Percentiles rank a stretch among this genome's conserved stretches.
These are phyloP conservation scores for Microctenopoma stevenorrisi DNA, from an alignment of 2,797 vertebrate species.

Conservation along the genomic window DNA sequence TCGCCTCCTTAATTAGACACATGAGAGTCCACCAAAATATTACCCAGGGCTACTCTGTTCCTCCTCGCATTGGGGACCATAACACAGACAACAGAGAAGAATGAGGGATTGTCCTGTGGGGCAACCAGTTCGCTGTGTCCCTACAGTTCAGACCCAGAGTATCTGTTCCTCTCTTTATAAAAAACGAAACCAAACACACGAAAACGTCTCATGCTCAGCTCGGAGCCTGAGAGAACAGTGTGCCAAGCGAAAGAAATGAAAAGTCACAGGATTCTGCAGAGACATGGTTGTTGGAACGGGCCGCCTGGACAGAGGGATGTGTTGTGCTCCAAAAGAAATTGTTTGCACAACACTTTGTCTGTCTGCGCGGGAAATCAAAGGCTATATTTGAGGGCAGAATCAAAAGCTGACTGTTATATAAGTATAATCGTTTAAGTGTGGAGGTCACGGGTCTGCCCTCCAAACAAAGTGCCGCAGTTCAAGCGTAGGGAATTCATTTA, in stretches of 20 bases:
- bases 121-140: constrained; percentile 34
- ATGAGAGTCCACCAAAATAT: constrained; percentile 59
- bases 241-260: constrained; percentile 9
- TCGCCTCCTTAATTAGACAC: constrained; percentile 69
- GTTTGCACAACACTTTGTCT: too few species aligned
- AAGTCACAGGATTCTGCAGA: constrained; percentile 51
- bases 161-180: constrained; percentile 22
- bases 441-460: too few species aligned
- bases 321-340: too few species aligned
- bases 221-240: constrained; percentile 2
- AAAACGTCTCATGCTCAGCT: constrained; percentile 39
- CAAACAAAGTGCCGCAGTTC: too few species aligned
- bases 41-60: constrained; percentile 48
- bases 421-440: too few species aligned
- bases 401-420: too few species aligned
- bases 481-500: too few species aligned
- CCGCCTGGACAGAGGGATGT: neutral
- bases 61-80: constrained; percentile 40
- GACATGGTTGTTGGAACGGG: constrained; percentile 27
- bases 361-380: too few species aligned
- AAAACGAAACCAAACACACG: constrained; percentile 20
- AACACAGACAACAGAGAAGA: constrained; percentile 37
- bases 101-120: constrained; percentile 19
- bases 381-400: too few species aligned
- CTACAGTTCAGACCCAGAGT: constrained; percentile 17